Evolutionary conservation across 2,888 invertebrate species (phyloP), one percentile per base, ranked within the genome.

Genomic region (Augiades crinisus): DNA sequence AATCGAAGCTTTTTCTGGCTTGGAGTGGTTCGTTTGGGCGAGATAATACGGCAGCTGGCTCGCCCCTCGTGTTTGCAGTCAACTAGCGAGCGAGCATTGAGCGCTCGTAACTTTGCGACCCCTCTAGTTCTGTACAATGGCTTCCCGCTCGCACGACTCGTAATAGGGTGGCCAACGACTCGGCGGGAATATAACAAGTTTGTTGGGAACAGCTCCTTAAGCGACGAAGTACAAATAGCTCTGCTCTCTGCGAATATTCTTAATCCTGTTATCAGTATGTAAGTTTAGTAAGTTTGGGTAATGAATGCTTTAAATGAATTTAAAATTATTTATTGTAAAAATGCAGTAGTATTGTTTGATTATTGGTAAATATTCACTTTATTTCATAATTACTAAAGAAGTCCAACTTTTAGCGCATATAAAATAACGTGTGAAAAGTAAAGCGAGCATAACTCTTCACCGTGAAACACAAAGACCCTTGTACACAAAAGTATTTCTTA

Each of bases 11-110:
- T 76, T 75, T 72, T 65, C 61, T 64, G 61, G 58, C 59, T 49
- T 58, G 56, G 62, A 65, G 70, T 34, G 36, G 49, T 75, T 68
- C 69, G 74, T 75, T 74, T 67, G 49, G 67, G 68, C 56, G 68
- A 75, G 74, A 78, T 78, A 78, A 77, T 75, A 64, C 76, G 78
- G 77, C 85, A 84, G 84, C 79, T 85, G 85, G 67, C 62, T 58
- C 59, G 55, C 77, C 78, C 80, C 75, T 75, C 70, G 57, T 74
- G 71, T 78, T 79, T 77, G 74, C 75, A 72, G 72, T 70, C 70
- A 65, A 71, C 67, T 68, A 62, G 58, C 65, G 61, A 63, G 70
- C 67, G 66, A 67, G 67, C 69, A 65, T 70, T 68, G 72, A 68
- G 70, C 63, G 72, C 62, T 68, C 70, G 64, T 70, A 73, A 71